These are phyloP conservation scores for Bombus superbus DNA, from an alignment of 1,140 invertebrate species.

Conservation along the genomic window DNA sequence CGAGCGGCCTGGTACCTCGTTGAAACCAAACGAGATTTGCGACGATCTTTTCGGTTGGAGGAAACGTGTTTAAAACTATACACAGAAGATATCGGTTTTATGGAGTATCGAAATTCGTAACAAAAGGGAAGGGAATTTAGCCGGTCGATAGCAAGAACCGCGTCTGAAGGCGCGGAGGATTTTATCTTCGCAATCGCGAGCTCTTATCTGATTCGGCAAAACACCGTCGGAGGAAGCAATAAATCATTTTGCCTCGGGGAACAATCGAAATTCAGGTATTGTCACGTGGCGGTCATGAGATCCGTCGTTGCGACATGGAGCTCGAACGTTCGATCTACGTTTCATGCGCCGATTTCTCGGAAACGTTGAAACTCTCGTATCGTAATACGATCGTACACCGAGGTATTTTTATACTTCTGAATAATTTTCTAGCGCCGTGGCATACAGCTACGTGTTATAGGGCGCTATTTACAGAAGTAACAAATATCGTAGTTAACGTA, in stretches of 20 bases:
- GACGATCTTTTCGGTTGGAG: neutral
- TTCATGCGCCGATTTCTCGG: neutral
- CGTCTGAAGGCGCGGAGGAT: neutral
- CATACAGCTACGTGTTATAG: neutral
- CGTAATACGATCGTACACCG: neutral
- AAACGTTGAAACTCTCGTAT: neutral
- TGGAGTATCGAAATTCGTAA: neutral
- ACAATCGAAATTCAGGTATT: conserved; percentile 27
- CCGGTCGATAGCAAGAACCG: neutral
- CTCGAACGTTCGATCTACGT: conserved; percentile 17
- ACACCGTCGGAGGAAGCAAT: neutral
- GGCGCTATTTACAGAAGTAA: neutral
- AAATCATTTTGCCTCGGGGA: conserved; percentile 32
- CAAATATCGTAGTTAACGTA: neutral
- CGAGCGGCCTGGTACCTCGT: neutral
- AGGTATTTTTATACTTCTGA: neutral
- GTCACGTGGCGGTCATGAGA: conserved; percentile 15
- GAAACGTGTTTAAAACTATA: neutral
- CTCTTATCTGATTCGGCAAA: conserved; percentile 33
- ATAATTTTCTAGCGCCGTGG: neutral
- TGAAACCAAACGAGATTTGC: conserved; percentile 3
- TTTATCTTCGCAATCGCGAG: conserved; percentile 25
- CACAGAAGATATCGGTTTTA: neutral
- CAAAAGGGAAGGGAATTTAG: neutral
- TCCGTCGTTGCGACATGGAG: neutral